These are phyloP conservation scores for Agapornis roseicollis DNA, from an alignment of 2,113 vertebrate species.

Conservation along the genomic window DNA sequence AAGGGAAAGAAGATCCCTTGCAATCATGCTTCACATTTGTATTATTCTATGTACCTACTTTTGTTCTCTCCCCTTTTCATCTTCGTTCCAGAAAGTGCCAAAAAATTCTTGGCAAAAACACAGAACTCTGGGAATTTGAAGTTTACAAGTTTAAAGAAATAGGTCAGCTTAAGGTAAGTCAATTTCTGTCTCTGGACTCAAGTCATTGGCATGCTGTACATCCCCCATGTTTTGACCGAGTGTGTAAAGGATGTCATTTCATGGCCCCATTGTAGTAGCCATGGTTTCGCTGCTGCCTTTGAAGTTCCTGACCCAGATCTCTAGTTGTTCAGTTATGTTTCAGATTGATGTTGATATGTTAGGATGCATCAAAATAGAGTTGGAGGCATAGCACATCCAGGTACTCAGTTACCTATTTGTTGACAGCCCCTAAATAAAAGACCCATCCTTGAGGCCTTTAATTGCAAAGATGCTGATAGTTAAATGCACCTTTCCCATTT, in stretches of 20 bases:
- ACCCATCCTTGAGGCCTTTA: background rate
- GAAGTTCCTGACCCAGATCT: background rate
- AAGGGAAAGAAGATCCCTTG: background rate
- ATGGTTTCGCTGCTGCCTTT: background rate
- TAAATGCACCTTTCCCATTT: background rate
- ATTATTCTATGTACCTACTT: background rate
- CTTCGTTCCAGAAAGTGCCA: slow-evolving; percentile 89
- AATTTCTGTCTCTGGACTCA: background rate
- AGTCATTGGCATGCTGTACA: background rate
- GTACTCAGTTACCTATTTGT: background rate
- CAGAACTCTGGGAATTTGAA: slow-evolving; percentile 98
- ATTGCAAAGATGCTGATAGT: background rate
- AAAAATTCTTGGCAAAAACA: slow-evolving; percentile 98
- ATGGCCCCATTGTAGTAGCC: background rate
- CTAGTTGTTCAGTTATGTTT: background rate
- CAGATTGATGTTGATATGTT: background rate
- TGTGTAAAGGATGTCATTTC: background rate
- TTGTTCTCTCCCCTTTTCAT: background rate
- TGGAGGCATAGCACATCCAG: background rate
- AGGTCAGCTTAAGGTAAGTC: slow-evolving; percentile 91
- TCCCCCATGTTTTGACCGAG: background rate
- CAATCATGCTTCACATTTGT: background rate
- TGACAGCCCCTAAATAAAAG: background rate
- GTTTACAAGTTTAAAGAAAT: slow-evolving; percentile 98
- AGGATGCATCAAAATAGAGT: background rate